These are phyloP conservation scores for Oscheius sp. DNA, from an alignment of 2,888 invertebrate genomes.

Conservation along the genomic window DNA sequence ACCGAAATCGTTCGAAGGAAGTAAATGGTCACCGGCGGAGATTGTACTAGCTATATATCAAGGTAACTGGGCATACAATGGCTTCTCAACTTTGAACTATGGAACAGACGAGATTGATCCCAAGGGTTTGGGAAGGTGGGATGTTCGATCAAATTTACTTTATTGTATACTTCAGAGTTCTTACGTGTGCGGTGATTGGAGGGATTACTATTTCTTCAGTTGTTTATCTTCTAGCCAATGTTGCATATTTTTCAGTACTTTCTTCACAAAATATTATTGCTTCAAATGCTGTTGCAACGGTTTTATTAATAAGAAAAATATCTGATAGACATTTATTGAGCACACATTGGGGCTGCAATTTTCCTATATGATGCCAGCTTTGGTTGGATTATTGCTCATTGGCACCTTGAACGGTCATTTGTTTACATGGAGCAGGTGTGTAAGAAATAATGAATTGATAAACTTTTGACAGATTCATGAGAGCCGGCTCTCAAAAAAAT, in stretches of 20 bases:
- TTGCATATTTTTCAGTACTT: conserved; percentile 48
- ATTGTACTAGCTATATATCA: conserved; percentile 52
- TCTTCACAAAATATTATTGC: conserved; percentile 44
- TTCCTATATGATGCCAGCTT: conserved; percentile 46
- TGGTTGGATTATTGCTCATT: conserved; percentile 48
- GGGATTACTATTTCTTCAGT: conserved; percentile 44
- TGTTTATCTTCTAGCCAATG: conserved; percentile 47
- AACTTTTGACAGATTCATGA: conserved; percentile 37
- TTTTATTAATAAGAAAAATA: conserved; percentile 12
- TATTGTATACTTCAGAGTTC: conserved; percentile 32
- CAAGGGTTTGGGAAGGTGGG: conserved; percentile 41
- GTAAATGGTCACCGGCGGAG: conserved; percentile 36
- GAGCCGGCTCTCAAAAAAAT: conserved; percentile 43
- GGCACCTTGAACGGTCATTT: conserved; percentile 52
- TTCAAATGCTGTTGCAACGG: conserved; percentile 51
- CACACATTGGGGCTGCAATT: conserved; percentile 43
- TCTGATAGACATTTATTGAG: conserved; percentile 43
- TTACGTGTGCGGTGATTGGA: conserved; percentile 44
- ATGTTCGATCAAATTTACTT: background rate
- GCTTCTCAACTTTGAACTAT: conserved; percentile 51
- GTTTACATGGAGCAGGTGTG: conserved; percentile 49
- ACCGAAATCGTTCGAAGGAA: conserved; percentile 37
- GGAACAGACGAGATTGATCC: conserved; percentile 52
- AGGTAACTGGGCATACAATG: conserved; percentile 54
- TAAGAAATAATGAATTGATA: background rate